phyloP scores from a whole-genome alignment of 2,888 invertebrate species.

The Limnephilus rhombicus region DNA sequence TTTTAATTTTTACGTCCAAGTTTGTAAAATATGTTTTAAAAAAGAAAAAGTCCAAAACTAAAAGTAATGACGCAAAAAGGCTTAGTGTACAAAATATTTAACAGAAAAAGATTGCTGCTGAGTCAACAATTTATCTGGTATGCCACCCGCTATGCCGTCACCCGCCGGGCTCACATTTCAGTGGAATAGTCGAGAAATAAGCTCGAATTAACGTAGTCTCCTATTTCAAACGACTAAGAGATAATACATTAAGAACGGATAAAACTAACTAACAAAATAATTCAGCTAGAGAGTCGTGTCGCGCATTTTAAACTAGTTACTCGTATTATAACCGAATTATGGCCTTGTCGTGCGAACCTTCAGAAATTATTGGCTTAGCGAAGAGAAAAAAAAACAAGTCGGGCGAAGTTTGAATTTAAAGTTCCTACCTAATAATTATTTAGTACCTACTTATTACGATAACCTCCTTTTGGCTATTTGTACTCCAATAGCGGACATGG shows the following conservation, averaged over 20 bases:
- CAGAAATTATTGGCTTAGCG: neutral
- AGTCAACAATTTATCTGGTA: neutral
- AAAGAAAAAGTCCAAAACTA: neutral
- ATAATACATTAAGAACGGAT: neutral
- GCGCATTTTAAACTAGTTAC: neutral
- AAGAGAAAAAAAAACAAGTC: neutral
- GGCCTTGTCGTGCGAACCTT: neutral
- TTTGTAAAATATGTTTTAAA: neutral
- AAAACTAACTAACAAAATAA: neutral
- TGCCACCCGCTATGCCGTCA: neutral
- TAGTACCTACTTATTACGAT: neutral
- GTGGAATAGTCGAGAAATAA: neutral
- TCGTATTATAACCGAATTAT: neutral
- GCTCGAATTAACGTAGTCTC: neutral
- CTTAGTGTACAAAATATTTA: neutral
- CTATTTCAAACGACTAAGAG: neutral
- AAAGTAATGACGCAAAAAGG: neutral
- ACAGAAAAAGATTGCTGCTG: neutral
- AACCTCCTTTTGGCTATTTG: no score
- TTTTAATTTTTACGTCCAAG: no score
- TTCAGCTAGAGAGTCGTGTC: neutral
- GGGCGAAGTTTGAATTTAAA: neutral
- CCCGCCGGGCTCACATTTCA: neutral
- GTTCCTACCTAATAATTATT: neutral
- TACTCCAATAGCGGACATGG: no score